Conservation (phyloP, 2,797 vertebrate species). For the Halcyon smyrnensis region DNA sequence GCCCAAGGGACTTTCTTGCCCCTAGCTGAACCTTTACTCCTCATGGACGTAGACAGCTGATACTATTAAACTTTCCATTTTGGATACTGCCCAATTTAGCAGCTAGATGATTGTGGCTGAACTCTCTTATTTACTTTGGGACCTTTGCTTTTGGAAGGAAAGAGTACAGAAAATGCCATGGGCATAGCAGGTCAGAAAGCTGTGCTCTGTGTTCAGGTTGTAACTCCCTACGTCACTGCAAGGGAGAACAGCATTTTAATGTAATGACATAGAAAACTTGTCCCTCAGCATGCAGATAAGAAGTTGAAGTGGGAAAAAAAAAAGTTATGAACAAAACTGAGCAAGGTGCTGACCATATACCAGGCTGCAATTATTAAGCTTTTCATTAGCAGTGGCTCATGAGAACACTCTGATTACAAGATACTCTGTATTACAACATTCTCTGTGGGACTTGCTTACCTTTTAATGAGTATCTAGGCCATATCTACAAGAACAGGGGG, state of each 20-base stretch:
- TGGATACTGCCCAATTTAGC: constrained; percentile 17
- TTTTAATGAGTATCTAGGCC: neutral
- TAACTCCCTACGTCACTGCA: neutral
- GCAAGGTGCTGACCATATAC: neutral
- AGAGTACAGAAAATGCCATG: neutral
- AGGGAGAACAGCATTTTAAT: neutral
- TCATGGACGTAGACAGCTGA: constrained; percentile 6
- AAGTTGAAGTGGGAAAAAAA: neutral
- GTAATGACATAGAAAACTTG: neutral
- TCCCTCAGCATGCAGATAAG: neutral
- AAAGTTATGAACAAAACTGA: neutral
- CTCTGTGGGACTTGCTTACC: neutral
- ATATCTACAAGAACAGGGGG: neutral
- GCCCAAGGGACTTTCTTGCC: constrained; percentile 62
- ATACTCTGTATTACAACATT: neutral
- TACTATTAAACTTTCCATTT: constrained; percentile 31
- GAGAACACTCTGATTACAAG: neutral
- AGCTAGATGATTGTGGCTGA: constrained; percentile 3
- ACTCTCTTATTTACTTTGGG: neutral
- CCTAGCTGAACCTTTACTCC: constrained; percentile 38
- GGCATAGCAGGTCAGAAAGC: neutral
- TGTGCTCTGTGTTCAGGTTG: neutral
- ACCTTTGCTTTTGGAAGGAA: constrained; percentile 1
- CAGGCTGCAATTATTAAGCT: neutral
- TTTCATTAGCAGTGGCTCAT: neutral